Conservation (phyloP, 1,140 invertebrate species). For the Agrypnia vestita region DNA sequence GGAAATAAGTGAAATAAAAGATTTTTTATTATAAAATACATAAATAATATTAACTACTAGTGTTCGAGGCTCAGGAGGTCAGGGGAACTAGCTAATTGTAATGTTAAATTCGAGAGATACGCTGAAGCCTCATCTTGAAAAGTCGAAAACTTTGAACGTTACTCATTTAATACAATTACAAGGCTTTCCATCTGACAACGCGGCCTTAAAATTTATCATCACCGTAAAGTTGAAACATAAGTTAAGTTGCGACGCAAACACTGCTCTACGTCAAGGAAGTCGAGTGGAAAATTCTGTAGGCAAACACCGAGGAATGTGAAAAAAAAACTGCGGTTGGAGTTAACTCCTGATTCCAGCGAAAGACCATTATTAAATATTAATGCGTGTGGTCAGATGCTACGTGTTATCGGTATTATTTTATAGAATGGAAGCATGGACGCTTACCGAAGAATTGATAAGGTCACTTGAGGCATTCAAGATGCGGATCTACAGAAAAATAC, state of each 20-base stretch:
- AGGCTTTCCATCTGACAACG: background rate
- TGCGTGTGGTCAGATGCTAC: too few relatives aligned
- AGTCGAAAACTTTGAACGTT: background rate
- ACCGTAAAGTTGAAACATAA: background rate
- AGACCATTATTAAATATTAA: background rate
- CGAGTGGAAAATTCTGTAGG: background rate
- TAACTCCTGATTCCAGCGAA: background rate
- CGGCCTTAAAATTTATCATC: background rate
- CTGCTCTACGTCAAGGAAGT: background rate
- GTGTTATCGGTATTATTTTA: too few relatives aligned
- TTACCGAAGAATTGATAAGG: too few relatives aligned
- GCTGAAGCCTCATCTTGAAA: background rate
- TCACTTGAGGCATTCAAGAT: too few relatives aligned
- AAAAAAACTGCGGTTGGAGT: background rate
- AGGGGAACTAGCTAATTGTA: too few relatives aligned
- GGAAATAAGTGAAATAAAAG: too few relatives aligned
- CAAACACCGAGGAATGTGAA: background rate
- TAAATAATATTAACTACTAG: too few relatives aligned
- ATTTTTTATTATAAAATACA: too few relatives aligned
- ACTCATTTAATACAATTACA: slow-evolving; percentile 7
- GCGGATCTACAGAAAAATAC: too few relatives aligned
- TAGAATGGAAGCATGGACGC: too few relatives aligned
- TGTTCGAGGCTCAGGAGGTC: too few relatives aligned
- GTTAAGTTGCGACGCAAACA: background rate
- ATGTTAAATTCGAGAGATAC: background rate